Percentiles rank a stretch among this genome's conserved stretches.
phyloP scores from a whole-genome alignment of 2,888 invertebrate genomes.

The Monochamus alternatus region DNA sequence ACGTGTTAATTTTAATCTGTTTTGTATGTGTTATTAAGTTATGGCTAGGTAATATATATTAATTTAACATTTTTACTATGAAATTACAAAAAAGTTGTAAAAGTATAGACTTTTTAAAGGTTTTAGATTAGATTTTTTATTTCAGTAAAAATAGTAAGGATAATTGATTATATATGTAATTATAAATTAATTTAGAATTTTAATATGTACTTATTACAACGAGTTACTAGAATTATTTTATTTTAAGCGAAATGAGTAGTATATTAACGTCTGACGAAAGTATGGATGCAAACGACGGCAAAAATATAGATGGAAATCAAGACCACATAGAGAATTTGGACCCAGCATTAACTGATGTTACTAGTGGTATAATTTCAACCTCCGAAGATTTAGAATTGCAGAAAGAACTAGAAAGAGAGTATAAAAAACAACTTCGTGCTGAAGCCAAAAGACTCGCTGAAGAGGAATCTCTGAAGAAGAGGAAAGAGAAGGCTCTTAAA shows the following conservation, averaged over 20 bases:
- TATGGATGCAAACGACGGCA: not conserved
- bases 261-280: not conserved
- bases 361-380: not conserved
- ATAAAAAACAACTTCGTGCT: not conserved
- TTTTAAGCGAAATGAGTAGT: not conserved
- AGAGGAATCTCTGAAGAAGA: slow-evolving; percentile 37
- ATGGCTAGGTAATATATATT: no score
- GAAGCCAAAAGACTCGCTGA: slow-evolving; percentile 37
- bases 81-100: no score
- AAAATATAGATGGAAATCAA: not conserved
- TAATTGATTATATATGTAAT: no score
- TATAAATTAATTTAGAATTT: no score
- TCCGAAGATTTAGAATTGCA: not conserved
- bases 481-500: slow-evolving; percentile 52
- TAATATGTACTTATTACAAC: no score
- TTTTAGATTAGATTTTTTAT: no score
- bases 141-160: no score
- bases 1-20: no score
- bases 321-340: not conserved
- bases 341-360: not conserved
- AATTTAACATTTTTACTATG: no score
- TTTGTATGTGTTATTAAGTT: no score
- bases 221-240: no score
- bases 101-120: no score
- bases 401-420: not conserved